Evolutionary conservation across 2,797 vertebrate species (phyloP), one percentile per base, ranked within the genome.

Genomic region (Hephaestus fuliginosus): DNA sequence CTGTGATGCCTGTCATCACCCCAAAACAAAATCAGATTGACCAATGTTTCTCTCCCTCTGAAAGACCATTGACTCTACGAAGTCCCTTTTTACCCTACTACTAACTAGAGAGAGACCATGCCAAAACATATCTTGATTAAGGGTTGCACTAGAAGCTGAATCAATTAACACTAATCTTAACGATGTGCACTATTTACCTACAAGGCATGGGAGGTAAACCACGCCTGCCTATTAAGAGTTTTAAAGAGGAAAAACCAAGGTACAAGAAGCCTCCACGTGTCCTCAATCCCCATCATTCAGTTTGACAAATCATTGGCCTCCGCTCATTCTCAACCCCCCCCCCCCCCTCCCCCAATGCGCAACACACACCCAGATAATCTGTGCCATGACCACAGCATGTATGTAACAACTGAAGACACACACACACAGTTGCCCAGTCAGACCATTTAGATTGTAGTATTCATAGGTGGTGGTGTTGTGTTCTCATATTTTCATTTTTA

Each of bases 121-220:
- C 91, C 93, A 93, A 91, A 92, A 94, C 87, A 82, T 85, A 84
- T 93, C 92, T 87, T 80, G 79, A 89, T 88, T 81, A 88, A 92
- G 86, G 88, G 91, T 95, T 95, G 95, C 95, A 95, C 95, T 95
- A 94, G 92, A 91, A 89, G 90, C 84, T 81, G 87, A 94, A 90
- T 93, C 88, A 66, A 85, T 92, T 92, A 95, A 95, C 95, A 96
- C 92, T 95, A 95, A 95, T 93, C 89, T 81, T 88, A 93, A 89
- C 48, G 74, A 92, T 93, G 94, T 95, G 94, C 94, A 94, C 94
- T 96, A 94, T 93, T 92, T 92, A 86, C 88, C 86, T 82, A 81
- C 87, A 58, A 89, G 91, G 90, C 91, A 88, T 87, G 85, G 87
- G 82, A 79, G 89, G 80, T 86, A 62, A 91, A 80, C 84, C 85